phyloP scores from a whole-genome alignment of 2,888 invertebrate species.

The Pristionchus japonicus region DNA sequence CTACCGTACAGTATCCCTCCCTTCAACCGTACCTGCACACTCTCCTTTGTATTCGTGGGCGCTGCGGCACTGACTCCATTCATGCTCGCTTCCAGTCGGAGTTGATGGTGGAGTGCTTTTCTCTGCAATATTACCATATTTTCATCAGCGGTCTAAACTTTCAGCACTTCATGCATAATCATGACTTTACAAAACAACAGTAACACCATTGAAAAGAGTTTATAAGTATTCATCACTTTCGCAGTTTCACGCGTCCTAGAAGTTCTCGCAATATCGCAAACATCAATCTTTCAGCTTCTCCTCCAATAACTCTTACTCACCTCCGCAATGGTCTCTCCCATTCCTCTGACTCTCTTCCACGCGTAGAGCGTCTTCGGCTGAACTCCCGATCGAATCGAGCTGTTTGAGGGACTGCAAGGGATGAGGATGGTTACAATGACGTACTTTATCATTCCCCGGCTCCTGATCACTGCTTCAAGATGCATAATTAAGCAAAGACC shows the following conservation, averaged over 20 bases:
- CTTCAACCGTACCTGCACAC: background rate
- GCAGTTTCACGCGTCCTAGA: too few species aligned
- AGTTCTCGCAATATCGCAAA: background rate
- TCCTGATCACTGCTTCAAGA: too few species aligned
- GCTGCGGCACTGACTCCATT: background rate
- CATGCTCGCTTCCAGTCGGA: background rate
- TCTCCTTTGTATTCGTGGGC: background rate
- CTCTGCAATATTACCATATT: background rate
- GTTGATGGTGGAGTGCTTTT: background rate
- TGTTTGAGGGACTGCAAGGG: background rate
- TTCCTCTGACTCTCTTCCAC: conserved; percentile 14
- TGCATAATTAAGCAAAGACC: background rate
- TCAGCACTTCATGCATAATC: too few species aligned
- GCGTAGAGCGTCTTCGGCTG: background rate
- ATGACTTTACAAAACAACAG: too few species aligned
- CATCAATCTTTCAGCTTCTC: too few species aligned
- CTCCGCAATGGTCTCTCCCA: background rate
- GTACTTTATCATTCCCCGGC: too few species aligned
- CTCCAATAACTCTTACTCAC: too few species aligned
- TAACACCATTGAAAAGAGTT: too few species aligned
- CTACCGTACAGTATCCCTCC: background rate
- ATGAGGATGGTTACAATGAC: too few species aligned
- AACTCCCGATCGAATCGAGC: background rate
- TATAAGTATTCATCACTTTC: too few species aligned
- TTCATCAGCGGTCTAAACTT: background rate